phyloP scores from a whole-genome alignment of 2,113 vertebrate species.

The Thinocorus orbignyianus region DNA sequence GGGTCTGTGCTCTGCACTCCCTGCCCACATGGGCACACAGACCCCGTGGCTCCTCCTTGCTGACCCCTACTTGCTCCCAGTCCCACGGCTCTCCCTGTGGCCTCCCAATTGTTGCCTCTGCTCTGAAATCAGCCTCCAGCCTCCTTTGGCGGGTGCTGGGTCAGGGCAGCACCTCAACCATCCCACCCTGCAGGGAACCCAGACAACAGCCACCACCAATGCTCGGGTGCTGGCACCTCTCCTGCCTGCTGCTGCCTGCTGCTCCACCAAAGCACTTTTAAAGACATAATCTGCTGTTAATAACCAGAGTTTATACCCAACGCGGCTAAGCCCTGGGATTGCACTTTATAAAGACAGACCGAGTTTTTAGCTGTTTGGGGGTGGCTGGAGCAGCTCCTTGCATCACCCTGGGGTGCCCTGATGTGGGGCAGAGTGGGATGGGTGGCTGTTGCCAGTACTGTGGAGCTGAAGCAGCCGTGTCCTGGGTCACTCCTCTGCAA shows the following conservation, averaged over 20 bases:
- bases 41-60: neutral
- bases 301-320: neutral
- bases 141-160: neutral
- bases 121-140: neutral
- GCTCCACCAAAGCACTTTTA: neutral
- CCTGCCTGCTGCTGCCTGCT: neutral
- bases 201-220: neutral
- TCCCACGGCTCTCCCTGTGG: neutral
- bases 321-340: neutral
- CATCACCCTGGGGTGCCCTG: neutral
- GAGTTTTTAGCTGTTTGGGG: neutral
- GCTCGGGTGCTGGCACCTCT: neutral
- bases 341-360: neutral
- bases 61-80: neutral
- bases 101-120: neutral
- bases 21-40: rapidly evolving
- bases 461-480: neutral
- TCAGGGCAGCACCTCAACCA: neutral
- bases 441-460: rapidly evolving
- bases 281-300: neutral
- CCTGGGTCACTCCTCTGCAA: neutral
- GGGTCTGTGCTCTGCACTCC: rapidly evolving
- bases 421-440: rapidly evolving
- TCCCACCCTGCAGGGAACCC: neutral
- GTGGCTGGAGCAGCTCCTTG: neutral